A percentile compares a stretch with the other conserved stretches of the same genome.
These are phyloP conservation scores for Stichopus horrens DNA, from an alignment of 53 echinoderm and acorn worm genomes.

Conservation along the genomic window DNA sequence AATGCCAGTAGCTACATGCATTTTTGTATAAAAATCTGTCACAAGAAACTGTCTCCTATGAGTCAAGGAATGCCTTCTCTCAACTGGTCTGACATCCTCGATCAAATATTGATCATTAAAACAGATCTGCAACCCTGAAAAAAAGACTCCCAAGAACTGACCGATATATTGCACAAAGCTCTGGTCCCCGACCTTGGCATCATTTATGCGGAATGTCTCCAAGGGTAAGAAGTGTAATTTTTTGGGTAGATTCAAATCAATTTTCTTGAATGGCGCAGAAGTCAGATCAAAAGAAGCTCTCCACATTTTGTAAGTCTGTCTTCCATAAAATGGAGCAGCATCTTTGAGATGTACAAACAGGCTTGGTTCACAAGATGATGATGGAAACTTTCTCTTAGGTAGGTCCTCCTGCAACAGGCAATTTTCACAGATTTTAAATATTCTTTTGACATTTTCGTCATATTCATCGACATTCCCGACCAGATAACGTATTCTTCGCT, in stretches of 20 bases:
- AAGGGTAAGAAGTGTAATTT: constrained; percentile 74
- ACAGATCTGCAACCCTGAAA: constrained; percentile 64
- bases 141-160: constrained; percentile 55
- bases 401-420: constrained; percentile 42
- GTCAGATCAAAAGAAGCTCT: constrained; percentile 66
- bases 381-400: neutral
- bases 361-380: too few species aligned
- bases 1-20: constrained; percentile 58
- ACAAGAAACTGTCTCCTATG: constrained; percentile 77
- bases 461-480: constrained; percentile 58
- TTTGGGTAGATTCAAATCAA: constrained; percentile 58
- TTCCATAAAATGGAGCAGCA: constrained; percentile 66
- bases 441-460: constrained; percentile 40
- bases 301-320: constrained; percentile 96
- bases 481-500: constrained; percentile 49
- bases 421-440: constrained; percentile 57
- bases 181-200: constrained; percentile 52
- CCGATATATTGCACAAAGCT: constrained; percentile 38
- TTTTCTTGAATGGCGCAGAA: constrained; percentile 55
- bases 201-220: constrained; percentile 56
- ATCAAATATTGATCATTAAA: constrained; percentile 57
- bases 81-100: constrained; percentile 44
- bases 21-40: constrained; percentile 65
- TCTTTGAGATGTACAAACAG: constrained; percentile 19
- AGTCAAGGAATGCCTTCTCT: constrained; percentile 65